A percentile compares a stretch with the other conserved stretches of the same genome.
phyloP scores from a whole-genome alignment of 1,140 invertebrate genomes.

The Doryteuthis pealeii region DNA sequence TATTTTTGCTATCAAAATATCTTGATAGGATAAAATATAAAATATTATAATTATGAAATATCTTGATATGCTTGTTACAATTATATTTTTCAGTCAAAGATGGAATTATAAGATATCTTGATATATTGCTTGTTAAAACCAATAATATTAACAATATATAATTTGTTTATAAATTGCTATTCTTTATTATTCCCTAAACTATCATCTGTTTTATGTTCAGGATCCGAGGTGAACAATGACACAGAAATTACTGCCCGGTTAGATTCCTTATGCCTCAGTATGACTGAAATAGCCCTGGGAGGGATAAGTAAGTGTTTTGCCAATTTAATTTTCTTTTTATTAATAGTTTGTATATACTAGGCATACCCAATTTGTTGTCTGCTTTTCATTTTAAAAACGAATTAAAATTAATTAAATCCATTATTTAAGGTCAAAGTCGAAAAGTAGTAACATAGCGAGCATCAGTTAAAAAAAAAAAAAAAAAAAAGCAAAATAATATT shows the following conservation, averaged over 20 bases:
- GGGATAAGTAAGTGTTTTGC: constrained; percentile 30
- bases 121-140: constrained; percentile 17
- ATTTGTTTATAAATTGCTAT: neutral
- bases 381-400: no score
- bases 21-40: no score
- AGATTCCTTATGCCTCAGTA: constrained; percentile 86
- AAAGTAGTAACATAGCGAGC: no score
- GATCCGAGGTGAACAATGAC: constrained; percentile 45
- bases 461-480: no score
- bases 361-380: no score
- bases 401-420: no score
- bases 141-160: neutral
- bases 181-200: neutral
- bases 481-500: no score
- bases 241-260: constrained; percentile 79
- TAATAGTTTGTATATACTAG: no score
- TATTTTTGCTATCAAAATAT: no score
- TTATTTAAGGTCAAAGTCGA: no score
- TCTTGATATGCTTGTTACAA: neutral
- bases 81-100: neutral
- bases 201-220: constrained; percentile 18
- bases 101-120: neutral
- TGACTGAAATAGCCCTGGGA: constrained; percentile 86
- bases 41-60: no score
- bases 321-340: neutral